These are phyloP conservation scores for Liopterus haemorrhoidalis DNA, from an alignment of 2,888 invertebrate species.

Conservation along the genomic window DNA sequence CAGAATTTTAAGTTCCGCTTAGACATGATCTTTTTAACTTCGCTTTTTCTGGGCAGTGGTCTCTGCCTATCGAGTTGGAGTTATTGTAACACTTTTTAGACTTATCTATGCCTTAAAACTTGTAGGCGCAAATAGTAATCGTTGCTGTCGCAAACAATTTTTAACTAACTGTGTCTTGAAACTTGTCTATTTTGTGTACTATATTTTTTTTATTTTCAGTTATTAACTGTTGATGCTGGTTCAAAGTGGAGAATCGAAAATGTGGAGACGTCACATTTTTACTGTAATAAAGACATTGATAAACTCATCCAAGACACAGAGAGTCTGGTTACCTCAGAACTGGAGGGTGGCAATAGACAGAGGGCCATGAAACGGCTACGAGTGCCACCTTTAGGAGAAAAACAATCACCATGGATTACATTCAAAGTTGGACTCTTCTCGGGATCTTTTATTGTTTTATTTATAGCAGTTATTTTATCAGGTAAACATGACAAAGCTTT, in stretches of 20 bases:
- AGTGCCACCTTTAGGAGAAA: slow-evolving; percentile 80
- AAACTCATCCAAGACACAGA: slow-evolving; percentile 77
- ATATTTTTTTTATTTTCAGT: slow-evolving; percentile 40
- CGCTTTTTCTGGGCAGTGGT: not conserved
- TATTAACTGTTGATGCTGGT: slow-evolving; percentile 64
- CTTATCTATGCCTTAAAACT: too few relatives aligned
- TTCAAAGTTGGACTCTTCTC: slow-evolving; percentile 80
- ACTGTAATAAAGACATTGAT: slow-evolving; percentile 79
- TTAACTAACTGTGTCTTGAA: not conserved
- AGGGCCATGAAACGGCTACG: slow-evolving; percentile 81
- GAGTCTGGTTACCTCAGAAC: slow-evolving; percentile 59
- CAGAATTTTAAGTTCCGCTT: too few relatives aligned
- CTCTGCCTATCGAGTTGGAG: not conserved
- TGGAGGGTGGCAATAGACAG: slow-evolving; percentile 74
- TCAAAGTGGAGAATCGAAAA: slow-evolving; percentile 70
- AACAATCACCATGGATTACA: slow-evolving; percentile 75
- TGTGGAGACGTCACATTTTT: slow-evolving; percentile 78
- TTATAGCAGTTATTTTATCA: slow-evolving; percentile 65
- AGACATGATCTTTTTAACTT: not conserved
- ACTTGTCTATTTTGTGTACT: too few relatives aligned
- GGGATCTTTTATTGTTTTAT: slow-evolving; percentile 72
- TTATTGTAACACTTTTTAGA: too few relatives aligned
- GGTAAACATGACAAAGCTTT: too few relatives aligned
- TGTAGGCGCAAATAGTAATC: too few relatives aligned
- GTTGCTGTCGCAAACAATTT: not conserved